These are phyloP conservation scores for Acrossocheilus fasciatus DNA, from an alignment of 2,797 vertebrate genomes.

Conservation along the genomic window DNA sequence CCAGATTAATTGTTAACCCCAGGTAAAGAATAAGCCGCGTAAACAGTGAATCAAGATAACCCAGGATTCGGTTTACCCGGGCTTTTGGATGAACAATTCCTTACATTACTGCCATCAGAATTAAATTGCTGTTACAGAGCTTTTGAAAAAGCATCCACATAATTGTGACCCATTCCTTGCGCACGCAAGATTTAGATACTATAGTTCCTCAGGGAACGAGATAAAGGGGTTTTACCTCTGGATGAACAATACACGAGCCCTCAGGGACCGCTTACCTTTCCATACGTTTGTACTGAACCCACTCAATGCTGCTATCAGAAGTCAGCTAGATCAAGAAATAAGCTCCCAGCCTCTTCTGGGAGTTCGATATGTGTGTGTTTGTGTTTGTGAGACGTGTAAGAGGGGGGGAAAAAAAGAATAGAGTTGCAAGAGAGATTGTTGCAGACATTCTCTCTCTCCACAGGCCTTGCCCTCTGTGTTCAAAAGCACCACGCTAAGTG, in stretches of 20 bases:
- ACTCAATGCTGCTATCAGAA: slow-evolving; percentile 16
- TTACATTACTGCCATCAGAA: background rate
- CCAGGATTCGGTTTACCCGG: background rate
- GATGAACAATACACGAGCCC: background rate
- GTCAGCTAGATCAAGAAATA: slow-evolving; percentile 24
- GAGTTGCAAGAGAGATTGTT: slow-evolving; percentile 37
- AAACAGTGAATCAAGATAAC: background rate
- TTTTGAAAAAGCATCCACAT: background rate
- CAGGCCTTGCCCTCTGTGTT: slow-evolving; percentile 50
- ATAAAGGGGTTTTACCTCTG: slow-evolving; percentile 3
- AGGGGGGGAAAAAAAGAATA: background rate
- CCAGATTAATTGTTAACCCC: background rate
- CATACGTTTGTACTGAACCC: slow-evolving; percentile 16
- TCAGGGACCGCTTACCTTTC: slow-evolving; percentile 15
- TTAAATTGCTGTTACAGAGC: background rate
- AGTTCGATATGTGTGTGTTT: slow-evolving; percentile 27
- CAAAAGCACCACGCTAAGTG: slow-evolving; percentile 43
- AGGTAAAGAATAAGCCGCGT: background rate
- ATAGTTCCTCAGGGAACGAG: background rate
- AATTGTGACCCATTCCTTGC: background rate
- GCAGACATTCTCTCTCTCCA: slow-evolving; percentile 39
- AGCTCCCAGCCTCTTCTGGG: slow-evolving; percentile 10
- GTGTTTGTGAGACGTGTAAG: background rate
- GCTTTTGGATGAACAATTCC: background rate
- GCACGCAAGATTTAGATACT: background rate